These are phyloP conservation scores for Stictocephala bisonia DNA, from an alignment of 2,888 invertebrate species.

Conservation along the genomic window DNA sequence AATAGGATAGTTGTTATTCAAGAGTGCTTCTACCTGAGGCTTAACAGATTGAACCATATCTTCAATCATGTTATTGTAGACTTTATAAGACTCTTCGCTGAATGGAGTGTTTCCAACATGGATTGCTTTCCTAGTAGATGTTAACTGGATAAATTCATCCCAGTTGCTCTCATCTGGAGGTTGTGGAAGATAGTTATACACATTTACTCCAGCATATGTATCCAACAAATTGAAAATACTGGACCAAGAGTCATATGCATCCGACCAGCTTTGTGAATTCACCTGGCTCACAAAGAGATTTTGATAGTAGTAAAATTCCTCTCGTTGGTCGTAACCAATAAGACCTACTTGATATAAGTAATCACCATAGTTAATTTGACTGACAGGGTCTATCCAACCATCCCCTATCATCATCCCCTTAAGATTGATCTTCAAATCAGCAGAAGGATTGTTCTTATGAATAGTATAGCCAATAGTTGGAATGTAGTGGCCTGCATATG, in stretches of 20 bases:
- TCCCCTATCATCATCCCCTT: conserved; percentile 82
- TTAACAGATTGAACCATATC: conserved; percentile 88
- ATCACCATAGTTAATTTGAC: conserved; percentile 81
- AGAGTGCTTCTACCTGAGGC: conserved; percentile 75
- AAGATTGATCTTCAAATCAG: conserved; percentile 75
- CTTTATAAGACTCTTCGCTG: conserved; percentile 69
- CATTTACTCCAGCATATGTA: background rate
- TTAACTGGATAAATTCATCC: conserved; percentile 52
- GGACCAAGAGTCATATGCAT: conserved; percentile 81
- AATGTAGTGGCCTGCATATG: conserved; percentile 83
- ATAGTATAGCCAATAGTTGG: conserved; percentile 83
- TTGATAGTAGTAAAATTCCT: conserved; percentile 73
- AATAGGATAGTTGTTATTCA: conserved; percentile 75
- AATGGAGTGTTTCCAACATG: conserved; percentile 87
- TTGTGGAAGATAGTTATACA: conserved; percentile 31
- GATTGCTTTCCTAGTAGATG: conserved; percentile 67
- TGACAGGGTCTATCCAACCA: conserved; percentile 81
- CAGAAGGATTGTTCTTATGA: conserved; percentile 71
- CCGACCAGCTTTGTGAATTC: conserved; percentile 71
- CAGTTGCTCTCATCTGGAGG: conserved; percentile 6
- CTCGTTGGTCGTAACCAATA: conserved; percentile 68
- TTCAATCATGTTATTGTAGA: conserved; percentile 75
- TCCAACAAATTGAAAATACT: conserved; percentile 70
- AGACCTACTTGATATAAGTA: conserved; percentile 82
- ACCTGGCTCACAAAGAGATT: conserved; percentile 71